These are phyloP conservation scores for Trogon melanurus DNA, from an alignment of 2,113 vertebrate species.

Conservation along the genomic window DNA sequence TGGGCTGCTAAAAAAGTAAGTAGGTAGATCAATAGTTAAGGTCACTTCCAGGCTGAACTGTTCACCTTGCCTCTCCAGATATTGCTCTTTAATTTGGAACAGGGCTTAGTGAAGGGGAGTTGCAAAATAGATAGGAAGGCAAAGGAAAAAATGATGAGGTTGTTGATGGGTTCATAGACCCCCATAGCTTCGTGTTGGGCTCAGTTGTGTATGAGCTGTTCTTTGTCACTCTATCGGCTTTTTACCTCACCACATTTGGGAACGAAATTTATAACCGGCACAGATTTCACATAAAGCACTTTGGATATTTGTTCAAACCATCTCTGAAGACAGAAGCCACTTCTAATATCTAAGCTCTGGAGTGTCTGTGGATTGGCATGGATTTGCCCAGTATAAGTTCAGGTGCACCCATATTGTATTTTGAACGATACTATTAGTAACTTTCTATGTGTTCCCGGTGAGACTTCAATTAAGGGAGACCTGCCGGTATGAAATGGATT, in stretches of 20 bases:
- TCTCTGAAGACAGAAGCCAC: background rate
- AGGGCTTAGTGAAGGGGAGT: background rate
- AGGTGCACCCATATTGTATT: background rate
- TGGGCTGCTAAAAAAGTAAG: background rate
- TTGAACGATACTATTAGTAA: background rate
- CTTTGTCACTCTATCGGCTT: background rate
- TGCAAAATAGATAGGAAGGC: background rate
- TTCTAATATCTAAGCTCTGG: background rate
- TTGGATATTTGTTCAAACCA: background rate
- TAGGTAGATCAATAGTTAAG: background rate
- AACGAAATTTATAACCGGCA: background rate
- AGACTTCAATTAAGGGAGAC: background rate
- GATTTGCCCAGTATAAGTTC: background rate
- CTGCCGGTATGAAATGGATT: background rate
- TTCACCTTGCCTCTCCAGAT: background rate
- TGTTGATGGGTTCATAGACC: background rate
- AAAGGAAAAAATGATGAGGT: background rate
- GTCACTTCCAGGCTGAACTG: background rate
- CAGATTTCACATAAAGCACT: background rate
- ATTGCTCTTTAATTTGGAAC: background rate
- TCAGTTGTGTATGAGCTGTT: background rate
- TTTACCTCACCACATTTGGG: background rate
- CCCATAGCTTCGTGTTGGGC: rapidly evolving
- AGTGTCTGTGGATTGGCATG: background rate
- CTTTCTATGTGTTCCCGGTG: background rate